These are phyloP conservation scores for Desmodus rotundus DNA, from an alignment of 2,113 vertebrate species.

Conservation along the genomic window DNA sequence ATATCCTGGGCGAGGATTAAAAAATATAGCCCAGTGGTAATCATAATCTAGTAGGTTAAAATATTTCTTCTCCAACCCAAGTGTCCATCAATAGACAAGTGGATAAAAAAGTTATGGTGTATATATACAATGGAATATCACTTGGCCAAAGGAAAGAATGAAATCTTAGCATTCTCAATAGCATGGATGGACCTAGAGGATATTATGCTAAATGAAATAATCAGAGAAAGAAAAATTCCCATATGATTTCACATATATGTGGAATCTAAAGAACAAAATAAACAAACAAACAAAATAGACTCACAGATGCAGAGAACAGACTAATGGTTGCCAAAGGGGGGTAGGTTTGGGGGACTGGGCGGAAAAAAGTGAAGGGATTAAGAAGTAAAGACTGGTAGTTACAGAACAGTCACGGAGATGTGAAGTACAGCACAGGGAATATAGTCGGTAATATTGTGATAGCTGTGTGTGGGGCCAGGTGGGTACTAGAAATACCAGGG, in stretches of 20 bases:
- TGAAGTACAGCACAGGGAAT: not conserved
- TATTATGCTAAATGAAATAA: not conserved
- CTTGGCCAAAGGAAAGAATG: not conserved
- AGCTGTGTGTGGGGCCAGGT: not conserved
- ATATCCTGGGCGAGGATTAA: too few relatives aligned
- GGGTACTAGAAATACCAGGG: not conserved
- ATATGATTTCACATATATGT: not conserved
- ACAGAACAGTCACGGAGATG: not conserved
- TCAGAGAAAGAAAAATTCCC: not conserved
- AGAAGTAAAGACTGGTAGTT: not conserved
- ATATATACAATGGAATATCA: not conserved
- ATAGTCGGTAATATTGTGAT: not conserved
- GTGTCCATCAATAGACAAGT: not conserved
- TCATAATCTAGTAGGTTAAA: not conserved
- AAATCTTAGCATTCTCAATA: not conserved
- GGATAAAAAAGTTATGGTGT: not conserved
- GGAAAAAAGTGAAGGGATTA: not conserved
- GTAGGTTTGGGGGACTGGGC: not conserved
- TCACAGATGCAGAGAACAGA: not conserved
- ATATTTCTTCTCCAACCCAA: not conserved
- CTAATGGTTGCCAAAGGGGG: not conserved
- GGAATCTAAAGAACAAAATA: not conserved
- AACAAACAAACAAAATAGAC: not conserved
- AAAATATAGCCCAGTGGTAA: not conserved
- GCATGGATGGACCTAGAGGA: not conserved